Evolutionary conservation across 2,797 vertebrate genomes (phyloP).

Genomic region (Sebastolobus alascanus): DNA sequence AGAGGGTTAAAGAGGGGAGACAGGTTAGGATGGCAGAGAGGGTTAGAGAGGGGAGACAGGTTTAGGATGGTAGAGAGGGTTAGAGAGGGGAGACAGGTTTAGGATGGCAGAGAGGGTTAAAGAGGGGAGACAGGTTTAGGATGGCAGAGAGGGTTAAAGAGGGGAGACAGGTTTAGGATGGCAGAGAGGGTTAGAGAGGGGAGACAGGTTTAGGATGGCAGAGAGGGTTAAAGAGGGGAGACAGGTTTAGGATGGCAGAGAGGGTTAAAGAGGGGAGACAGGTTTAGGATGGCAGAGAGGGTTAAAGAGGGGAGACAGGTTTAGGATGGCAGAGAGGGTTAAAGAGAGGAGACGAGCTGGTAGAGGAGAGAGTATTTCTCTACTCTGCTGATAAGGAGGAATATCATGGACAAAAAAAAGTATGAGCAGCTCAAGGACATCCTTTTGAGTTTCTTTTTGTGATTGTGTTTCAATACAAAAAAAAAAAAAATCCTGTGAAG

Average conservation of each 20-base stretch:
- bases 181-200: neutral
- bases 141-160: no score
- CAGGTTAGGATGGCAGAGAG: no score
- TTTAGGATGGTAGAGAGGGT: no score
- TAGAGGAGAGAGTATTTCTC: constrained; percentile 29
- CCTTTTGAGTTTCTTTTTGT: constrained; percentile 64
- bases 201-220: no score
- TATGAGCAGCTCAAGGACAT: constrained; percentile 81
- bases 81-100: no score
- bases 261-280: no score
- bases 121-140: no score
- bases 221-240: neutral
- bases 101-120: no score
- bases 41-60: no score
- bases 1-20: neutral
- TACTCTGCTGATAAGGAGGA: constrained; percentile 69
- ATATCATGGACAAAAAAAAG: constrained; percentile 57
- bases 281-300: no score
- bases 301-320: constrained; percentile 11
- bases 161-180: no score
- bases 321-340: constrained; percentile 4
- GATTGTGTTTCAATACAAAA: constrained; percentile 56
- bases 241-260: no score
- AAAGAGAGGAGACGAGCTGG: constrained; percentile 2
- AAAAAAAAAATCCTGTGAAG: constrained; percentile 55